phyloP scores from a whole-genome alignment of 2,888 invertebrate species.

The Ornithoptera alexandrae region DNA sequence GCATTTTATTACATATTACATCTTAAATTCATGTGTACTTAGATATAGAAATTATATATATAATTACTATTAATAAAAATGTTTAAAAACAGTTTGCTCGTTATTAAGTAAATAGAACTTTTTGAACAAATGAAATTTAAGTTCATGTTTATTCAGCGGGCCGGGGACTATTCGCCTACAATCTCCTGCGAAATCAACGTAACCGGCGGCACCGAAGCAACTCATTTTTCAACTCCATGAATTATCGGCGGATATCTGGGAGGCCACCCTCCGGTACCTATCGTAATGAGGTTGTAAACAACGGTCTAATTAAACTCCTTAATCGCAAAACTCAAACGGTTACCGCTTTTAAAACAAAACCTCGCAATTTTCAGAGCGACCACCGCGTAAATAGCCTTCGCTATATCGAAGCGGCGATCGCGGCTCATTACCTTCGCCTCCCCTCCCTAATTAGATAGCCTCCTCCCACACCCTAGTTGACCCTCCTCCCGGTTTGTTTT shows the following conservation, averaged over 20 bases:
- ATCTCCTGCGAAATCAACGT: slow-evolving; percentile 57
- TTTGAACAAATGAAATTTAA: slow-evolving; percentile 32
- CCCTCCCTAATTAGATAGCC: slow-evolving; percentile 72
- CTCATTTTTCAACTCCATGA: slow-evolving; percentile 76
- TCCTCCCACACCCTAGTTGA: slow-evolving; percentile 48
- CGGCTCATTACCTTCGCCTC: slow-evolving; percentile 76
- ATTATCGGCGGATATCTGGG: slow-evolving; percentile 72
- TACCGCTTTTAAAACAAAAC: slow-evolving; percentile 79
- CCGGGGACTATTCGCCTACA: slow-evolving; percentile 52
- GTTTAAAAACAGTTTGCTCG: neutral
- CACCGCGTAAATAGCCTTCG: slow-evolving; percentile 77
- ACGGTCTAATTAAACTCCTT: slow-evolving; percentile 80
- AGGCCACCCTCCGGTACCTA: slow-evolving; percentile 61
- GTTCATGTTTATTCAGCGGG: slow-evolving; percentile 63
- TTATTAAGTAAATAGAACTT: slow-evolving; percentile 19
- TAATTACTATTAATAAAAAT: neutral
- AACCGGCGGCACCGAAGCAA: slow-evolving; percentile 51
- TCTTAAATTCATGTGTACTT: neutral
- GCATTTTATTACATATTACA: too few species aligned
- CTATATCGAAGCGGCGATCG: slow-evolving; percentile 78
- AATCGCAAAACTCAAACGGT: slow-evolving; percentile 80
- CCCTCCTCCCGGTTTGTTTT: slow-evolving; percentile 69
- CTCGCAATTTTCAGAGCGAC: slow-evolving; percentile 76
- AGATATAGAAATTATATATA: neutral
- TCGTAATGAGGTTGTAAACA: slow-evolving; percentile 80